phyloP scores from a whole-genome alignment of 2,797 vertebrate genomes.

The Momotus momota region DNA sequence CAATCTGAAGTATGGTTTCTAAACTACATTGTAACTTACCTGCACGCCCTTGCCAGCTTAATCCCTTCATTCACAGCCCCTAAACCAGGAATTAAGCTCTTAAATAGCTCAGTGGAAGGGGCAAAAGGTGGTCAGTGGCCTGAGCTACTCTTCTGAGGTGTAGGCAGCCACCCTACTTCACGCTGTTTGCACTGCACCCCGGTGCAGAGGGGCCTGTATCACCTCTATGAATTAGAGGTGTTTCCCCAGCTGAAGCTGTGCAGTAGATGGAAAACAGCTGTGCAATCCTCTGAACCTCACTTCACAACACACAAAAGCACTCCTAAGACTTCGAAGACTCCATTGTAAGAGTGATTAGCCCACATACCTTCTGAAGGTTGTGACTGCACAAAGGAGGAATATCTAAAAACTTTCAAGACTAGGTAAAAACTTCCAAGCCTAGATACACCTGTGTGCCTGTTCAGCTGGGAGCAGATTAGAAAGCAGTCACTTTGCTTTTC shows the following conservation, averaged over 20 bases:
- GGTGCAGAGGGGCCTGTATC: neutral
- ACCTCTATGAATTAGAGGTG: rapidly evolving
- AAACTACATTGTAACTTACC: neutral
- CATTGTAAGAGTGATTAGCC: neutral
- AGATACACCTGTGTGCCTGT: neutral
- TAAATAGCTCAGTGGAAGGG: neutral
- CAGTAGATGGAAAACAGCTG: neutral
- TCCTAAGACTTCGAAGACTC: neutral
- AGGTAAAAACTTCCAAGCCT: neutral
- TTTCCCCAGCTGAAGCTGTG: neutral
- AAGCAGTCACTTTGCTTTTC: neutral
- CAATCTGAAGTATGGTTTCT: neutral
- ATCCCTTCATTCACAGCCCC: neutral
- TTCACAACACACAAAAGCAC: neutral
- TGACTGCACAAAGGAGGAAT: neutral
- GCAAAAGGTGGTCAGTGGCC: neutral
- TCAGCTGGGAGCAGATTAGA: neutral
- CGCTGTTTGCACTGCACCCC: neutral
- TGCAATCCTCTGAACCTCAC: neutral
- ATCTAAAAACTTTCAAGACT: neutral
- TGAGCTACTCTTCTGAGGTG: neutral
- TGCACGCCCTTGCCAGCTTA: rapidly evolving
- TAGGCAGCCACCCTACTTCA: neutral
- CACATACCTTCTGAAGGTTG: rapidly evolving
- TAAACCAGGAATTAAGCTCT: neutral